Percentiles rank a stretch among this genome's conserved stretches.
Evolutionary conservation across 92 coral and sea anemone species (phyloP).

Genomic region (Siderastrea siderea): DNA sequence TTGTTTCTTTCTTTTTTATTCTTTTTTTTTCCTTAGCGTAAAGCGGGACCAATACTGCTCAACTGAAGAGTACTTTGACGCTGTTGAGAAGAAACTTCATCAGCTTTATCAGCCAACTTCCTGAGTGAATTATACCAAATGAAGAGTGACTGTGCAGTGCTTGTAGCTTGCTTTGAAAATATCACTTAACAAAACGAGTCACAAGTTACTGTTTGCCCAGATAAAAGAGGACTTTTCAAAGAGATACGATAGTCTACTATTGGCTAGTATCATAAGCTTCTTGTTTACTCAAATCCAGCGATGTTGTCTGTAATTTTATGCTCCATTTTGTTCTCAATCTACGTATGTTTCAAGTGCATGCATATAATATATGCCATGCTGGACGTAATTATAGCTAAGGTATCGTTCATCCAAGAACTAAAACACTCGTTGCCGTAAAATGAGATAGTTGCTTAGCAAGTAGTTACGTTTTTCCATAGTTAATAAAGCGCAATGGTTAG

Average conservation of each 20-base stretch:
- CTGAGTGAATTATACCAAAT: not conserved
- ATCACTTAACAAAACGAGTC: too few species aligned
- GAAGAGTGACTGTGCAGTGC: not conserved
- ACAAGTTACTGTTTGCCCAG: not conserved
- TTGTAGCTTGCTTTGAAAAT: not conserved
- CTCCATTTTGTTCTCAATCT: not conserved
- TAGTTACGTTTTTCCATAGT: not conserved
- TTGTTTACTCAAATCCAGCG: not conserved
- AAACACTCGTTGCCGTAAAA: not conserved
- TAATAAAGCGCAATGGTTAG: too few species aligned
- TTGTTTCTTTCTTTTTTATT: not conserved
- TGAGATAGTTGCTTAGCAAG: not conserved
- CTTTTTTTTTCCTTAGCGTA: conserved; percentile 70
- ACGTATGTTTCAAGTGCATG: not conserved
- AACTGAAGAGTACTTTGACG: conserved; percentile 94
- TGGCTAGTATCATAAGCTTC: not conserved
- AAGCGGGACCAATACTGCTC: conserved; percentile 95
- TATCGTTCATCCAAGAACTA: not conserved
- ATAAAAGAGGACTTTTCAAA: not conserved
- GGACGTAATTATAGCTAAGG: not conserved
- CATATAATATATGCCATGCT: conserved; percentile 7
- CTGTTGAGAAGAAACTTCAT: conserved; percentile 84
- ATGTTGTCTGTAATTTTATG: too few species aligned
- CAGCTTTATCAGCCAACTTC: conserved; percentile 66
- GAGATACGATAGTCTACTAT: not conserved